Conservation (phyloP, 2,797 vertebrate species). For the Siniperca obscura region DNA sequence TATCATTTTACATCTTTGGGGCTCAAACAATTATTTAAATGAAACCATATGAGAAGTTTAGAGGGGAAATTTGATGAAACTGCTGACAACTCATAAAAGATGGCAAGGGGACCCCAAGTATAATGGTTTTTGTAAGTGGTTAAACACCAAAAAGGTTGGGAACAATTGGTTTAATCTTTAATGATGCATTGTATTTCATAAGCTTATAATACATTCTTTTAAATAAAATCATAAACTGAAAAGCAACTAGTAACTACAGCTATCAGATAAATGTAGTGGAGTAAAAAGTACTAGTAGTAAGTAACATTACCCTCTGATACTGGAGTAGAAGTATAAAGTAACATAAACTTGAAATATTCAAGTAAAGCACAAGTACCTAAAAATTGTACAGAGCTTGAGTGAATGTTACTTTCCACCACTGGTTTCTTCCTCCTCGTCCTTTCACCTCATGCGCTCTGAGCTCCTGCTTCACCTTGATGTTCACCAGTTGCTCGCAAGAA, state of each 20-base stretch:
- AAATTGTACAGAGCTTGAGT: neutral
- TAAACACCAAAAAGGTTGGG: neutral
- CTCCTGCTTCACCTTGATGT: slow-evolving; percentile 21
- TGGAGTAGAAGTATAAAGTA: neutral
- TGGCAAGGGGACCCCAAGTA: no score
- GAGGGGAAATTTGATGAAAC: neutral
- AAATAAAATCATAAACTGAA: neutral
- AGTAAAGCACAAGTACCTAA: neutral
- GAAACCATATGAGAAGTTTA: neutral
- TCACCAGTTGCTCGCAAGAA: slow-evolving; percentile 68
- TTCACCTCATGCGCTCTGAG: slow-evolving; percentile 44
- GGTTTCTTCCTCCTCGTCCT: neutral
- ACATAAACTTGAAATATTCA: neutral
- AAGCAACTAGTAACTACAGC: neutral
- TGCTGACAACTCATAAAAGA: neutral
- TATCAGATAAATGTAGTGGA: neutral
- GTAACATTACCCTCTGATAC: neutral
- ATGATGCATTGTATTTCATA: neutral
- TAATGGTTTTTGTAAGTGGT: neutral
- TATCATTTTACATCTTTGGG: neutral
- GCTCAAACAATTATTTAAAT: neutral
- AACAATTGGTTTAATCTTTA: neutral
- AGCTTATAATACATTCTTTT: neutral
- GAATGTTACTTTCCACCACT: slow-evolving; percentile 7
- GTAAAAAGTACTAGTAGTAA: no score